phyloP scores from a whole-genome alignment of 2,113 vertebrate species.

The Acanthisitta chloris region DNA sequence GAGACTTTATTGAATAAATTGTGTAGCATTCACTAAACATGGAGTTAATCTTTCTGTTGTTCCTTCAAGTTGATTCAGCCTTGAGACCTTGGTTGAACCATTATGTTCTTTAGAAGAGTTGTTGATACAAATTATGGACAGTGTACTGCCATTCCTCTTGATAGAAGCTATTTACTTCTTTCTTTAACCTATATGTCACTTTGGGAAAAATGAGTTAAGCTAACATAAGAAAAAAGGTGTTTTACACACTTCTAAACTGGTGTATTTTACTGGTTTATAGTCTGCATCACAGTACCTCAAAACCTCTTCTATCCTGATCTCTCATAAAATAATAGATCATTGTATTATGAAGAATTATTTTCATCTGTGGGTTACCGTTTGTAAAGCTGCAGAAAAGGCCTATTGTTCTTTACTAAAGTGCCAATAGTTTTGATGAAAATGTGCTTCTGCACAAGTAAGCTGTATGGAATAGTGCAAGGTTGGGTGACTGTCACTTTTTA shows the following conservation, averaged over 20 bases:
- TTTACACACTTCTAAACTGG: neutral
- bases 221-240: neutral
- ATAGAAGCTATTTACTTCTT: neutral
- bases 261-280: neutral
- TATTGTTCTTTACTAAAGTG: neutral
- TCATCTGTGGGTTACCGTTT: neutral
- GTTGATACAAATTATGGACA: neutral
- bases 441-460: neutral
- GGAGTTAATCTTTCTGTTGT: slow-evolving; percentile 39
- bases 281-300: neutral
- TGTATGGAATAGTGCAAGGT: neutral
- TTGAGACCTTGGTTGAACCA: neutral
- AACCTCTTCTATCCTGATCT: neutral
- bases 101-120: neutral
- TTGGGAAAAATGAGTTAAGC: neutral
- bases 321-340: neutral
- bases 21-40: slow-evolving; percentile 17
- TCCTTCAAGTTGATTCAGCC: neutral
- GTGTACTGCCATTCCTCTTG: neutral
- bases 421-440: neutral
- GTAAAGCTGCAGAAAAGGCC: neutral
- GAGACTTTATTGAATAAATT: slow-evolving; percentile 30
- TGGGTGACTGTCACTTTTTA: neutral
- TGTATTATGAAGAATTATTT: neutral
- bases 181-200: neutral